These are phyloP conservation scores for Loripinus fragilis DNA, from an alignment of 2,888 invertebrate genomes.

Conservation along the genomic window DNA sequence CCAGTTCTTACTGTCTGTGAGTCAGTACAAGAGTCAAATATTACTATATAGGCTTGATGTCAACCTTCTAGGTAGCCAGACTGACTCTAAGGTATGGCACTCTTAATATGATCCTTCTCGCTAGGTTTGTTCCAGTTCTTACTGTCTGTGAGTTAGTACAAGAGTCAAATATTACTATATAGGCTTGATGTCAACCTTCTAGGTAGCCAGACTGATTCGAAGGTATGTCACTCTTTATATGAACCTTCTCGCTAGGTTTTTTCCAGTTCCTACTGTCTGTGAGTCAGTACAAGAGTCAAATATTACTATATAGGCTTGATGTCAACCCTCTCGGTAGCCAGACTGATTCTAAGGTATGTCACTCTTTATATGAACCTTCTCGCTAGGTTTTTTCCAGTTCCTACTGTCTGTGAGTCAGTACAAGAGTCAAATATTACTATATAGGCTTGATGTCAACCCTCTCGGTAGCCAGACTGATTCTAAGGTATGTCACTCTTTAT, in stretches of 20 bases:
- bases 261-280: constrained; percentile 78
- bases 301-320: constrained; percentile 79
- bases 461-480: constrained; percentile 71
- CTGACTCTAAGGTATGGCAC: constrained; percentile 55
- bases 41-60: constrained; percentile 80
- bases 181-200: constrained; percentile 79
- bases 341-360: constrained; percentile 55
- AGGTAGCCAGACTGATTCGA: constrained; percentile 68
- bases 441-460: too few species aligned
- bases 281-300: constrained; percentile 77
- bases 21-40: constrained; percentile 77
- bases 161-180: constrained; percentile 77
- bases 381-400: constrained; percentile 76
- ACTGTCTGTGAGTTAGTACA: constrained; percentile 76
- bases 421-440: constrained; percentile 78
- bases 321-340: constrained; percentile 77
- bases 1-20: constrained; percentile 77
- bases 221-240: constrained; percentile 43
- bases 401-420: constrained; percentile 75
- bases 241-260: too few species aligned
- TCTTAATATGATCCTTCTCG: too few species aligned
- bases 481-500: too few species aligned
- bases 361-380: too few species aligned
- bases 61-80: constrained; percentile 74
- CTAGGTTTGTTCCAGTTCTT: constrained; percentile 77